Percentiles rank a stretch among this genome's conserved stretches.
These are phyloP conservation scores for Phymanthus crucifer DNA, from an alignment of 92 coral and sea anemone genomes.

Conservation along the genomic window DNA sequence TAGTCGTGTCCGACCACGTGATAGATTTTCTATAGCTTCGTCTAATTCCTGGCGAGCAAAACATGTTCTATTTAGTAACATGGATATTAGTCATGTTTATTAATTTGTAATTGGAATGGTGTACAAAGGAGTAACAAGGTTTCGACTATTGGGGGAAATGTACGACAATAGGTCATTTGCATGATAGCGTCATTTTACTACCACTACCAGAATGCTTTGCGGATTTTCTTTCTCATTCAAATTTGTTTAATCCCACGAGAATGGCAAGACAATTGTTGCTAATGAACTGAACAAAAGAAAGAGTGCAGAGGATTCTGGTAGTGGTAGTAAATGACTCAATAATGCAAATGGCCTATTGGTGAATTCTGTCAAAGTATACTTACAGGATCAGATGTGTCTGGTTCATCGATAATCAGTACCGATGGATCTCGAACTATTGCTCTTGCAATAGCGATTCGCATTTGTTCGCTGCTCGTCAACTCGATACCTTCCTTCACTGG, in stretches of 20 bases:
- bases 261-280: no score
- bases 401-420: slow-evolving; percentile 70
- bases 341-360: not conserved
- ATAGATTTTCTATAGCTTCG: slow-evolving; percentile 51
- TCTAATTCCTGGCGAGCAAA: slow-evolving; percentile 59
- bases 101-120: no score
- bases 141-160: no score
- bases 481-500: slow-evolving; percentile 55
- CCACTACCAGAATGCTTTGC: no score
- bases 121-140: no score
- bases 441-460: slow-evolving; percentile 68
- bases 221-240: no score
- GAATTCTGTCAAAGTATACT: not conserved
- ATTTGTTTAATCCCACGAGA: no score
- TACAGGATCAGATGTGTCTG: slow-evolving; percentile 47
- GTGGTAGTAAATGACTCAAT: no score
- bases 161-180: no score
- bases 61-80: not conserved
- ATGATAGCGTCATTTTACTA: no score
- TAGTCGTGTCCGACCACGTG: slow-evolving; percentile 69
- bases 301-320: no score
- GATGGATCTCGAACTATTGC: slow-evolving; percentile 69
- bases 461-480: slow-evolving; percentile 58
- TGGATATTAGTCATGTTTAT: not conserved
- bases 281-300: no score